Percentiles rank a stretch among this genome's conserved stretches.
Evolutionary conservation across 2,113 vertebrate genomes (phyloP).

Genomic region (Podarcis cretensis): DNA sequence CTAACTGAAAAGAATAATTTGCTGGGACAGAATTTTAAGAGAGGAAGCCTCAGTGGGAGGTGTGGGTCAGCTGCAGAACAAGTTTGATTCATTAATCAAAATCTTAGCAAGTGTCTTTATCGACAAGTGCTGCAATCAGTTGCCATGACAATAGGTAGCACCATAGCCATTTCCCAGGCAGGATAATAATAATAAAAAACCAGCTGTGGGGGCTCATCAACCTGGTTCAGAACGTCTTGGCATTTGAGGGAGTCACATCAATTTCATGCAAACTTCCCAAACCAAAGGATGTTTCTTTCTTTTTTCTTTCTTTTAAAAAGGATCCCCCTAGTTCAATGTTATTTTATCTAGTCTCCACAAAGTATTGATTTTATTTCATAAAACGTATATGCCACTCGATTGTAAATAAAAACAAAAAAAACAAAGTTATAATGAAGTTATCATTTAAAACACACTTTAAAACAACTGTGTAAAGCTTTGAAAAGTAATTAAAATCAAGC

Average conservation of each 20-base stretch:
- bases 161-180: background rate
- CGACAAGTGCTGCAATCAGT: background rate
- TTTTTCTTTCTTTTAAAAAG: too few species aligned
- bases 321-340: background rate
- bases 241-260: background rate
- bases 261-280: background rate
- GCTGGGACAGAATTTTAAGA: background rate
- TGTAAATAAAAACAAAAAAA: too few species aligned
- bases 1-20: background rate
- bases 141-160: background rate
- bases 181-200: background rate
- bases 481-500: too few species aligned
- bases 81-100: constrained; percentile 6
- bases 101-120: background rate
- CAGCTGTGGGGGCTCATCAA: background rate
- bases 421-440: too few species aligned
- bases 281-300: background rate
- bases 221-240: background rate
- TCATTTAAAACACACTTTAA: too few species aligned
- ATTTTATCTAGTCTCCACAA: too few species aligned
- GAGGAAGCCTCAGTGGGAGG: background rate
- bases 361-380: too few species aligned
- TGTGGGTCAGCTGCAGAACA: background rate
- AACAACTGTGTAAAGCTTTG: too few species aligned
- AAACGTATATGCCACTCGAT: too few species aligned